A percentile compares a stretch with the other conserved stretches of the same genome.
phyloP scores from a whole-genome alignment of 2,888 invertebrate species.

The Perdita meconis region DNA sequence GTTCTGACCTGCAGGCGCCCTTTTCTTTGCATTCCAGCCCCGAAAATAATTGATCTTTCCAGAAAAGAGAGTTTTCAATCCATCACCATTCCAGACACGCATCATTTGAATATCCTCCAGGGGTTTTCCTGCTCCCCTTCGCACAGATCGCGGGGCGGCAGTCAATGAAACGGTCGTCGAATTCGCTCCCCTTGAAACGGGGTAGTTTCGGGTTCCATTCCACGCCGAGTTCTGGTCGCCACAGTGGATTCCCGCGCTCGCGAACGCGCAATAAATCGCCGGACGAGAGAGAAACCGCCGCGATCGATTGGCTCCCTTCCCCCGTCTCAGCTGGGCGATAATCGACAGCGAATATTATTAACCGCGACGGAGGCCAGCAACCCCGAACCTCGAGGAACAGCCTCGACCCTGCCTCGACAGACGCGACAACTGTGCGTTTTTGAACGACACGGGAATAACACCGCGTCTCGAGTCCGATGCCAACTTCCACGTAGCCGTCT shows the following conservation, averaged over 20 bases:
- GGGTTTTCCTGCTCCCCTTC: too few relatives aligned
- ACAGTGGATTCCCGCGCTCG: background rate
- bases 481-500: conserved; percentile 26
- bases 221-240: background rate
- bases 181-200: too few relatives aligned
- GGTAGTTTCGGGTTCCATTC: background rate
- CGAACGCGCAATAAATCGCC: conserved; percentile 32
- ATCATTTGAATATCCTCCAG: too few relatives aligned
- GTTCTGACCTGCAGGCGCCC: too few relatives aligned
- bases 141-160: too few relatives aligned
- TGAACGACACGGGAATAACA: conserved; percentile 36
- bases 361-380: conserved; percentile 55
- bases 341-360: conserved; percentile 55
- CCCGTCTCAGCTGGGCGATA: conserved; percentile 27
- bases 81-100: too few relatives aligned
- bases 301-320: conserved; percentile 34
- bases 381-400: conserved; percentile 45
- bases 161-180: too few relatives aligned
- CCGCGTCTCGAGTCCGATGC: conserved; percentile 41
- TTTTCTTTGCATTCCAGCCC: too few relatives aligned
- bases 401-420: conserved; percentile 63
- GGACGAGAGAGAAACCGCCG: conserved; percentile 9
- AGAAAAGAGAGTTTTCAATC: too few relatives aligned
- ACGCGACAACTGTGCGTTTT: conserved; percentile 37
- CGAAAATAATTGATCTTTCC: too few relatives aligned